Evolutionary conservation across 2,113 vertebrate genomes (phyloP).

Genomic region (Strigops habroptila): DNA sequence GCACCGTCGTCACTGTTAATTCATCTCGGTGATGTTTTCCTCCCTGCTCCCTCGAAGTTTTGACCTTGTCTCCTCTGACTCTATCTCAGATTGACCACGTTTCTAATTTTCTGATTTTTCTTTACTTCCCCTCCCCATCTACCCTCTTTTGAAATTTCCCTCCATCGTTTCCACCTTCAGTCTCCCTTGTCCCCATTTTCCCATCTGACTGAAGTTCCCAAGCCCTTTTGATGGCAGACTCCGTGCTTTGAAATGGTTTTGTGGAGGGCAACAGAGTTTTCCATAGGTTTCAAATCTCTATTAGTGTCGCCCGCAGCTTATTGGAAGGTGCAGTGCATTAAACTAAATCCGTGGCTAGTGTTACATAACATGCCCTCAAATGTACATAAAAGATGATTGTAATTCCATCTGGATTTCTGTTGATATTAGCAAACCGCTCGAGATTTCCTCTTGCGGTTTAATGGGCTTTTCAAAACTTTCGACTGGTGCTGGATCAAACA

Average conservation of each 20-base stretch:
- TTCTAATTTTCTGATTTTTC: neutral
- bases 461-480: constrained; percentile 41
- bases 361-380: constrained; percentile 20
- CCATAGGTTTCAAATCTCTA: neutral
- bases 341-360: neutral
- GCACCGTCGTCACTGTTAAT: neutral
- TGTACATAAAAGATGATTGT: constrained; percentile 23
- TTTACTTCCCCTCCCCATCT: neutral
- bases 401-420: constrained; percentile 54
- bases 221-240: neutral
- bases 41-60: neutral
- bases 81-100: neutral
- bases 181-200: neutral
- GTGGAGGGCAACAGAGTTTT: neutral
- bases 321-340: constrained; percentile 11
- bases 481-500: constrained; percentile 32
- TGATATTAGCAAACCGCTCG: constrained; percentile 46
- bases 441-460: constrained; percentile 49
- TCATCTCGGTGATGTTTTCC: neutral
- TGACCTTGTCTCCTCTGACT: neutral
- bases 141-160: too few relatives aligned
- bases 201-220: neutral
- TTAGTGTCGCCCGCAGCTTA: neutral
- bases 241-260: neutral
- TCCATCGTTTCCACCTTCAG: neutral